These are phyloP conservation scores for Cyclopterus lumpus DNA, from an alignment of 2,797 vertebrate genomes.

Conservation along the genomic window DNA sequence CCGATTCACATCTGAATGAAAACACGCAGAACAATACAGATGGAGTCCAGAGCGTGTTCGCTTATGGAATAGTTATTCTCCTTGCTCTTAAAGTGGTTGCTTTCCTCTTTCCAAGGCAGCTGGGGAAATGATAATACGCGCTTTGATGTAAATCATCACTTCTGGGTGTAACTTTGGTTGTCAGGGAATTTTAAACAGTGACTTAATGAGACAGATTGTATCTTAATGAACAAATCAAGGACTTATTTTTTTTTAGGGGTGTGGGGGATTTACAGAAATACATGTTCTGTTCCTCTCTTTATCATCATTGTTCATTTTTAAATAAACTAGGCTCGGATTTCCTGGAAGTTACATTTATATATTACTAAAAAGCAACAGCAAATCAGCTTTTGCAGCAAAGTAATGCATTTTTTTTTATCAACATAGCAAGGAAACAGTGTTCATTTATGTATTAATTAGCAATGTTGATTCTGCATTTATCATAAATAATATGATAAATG, in stretches of 20 bases:
- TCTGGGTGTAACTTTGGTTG: slow-evolving; percentile 15
- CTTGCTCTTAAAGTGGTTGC: slow-evolving; percentile 7
- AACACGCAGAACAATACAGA: slow-evolving; percentile 52
- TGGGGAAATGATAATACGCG: not conserved
- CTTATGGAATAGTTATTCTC: not conserved
- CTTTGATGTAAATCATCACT: slow-evolving; percentile 16
- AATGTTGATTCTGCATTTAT: not conserved
- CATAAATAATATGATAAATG: too few species aligned
- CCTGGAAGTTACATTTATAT: not conserved
- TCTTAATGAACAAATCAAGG: slow-evolving; percentile 33
- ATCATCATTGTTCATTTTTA: not conserved
- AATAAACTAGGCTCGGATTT: not conserved
- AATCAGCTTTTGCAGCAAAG: not conserved
- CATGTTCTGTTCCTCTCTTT: not conserved
- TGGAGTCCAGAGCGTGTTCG: slow-evolving; percentile 4
- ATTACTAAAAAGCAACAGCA: not conserved
- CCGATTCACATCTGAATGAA: slow-evolving; percentile 58
- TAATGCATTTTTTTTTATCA: not conserved
- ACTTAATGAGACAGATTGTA: slow-evolving; percentile 28
- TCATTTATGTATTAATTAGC: not conserved
- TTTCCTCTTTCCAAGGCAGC: slow-evolving; percentile 5
- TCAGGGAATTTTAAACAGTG: slow-evolving; percentile 27
- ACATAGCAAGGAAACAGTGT: not conserved
- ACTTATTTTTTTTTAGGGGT: not conserved
- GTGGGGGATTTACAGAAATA: not conserved